Percentiles rank a stretch among this genome's conserved stretches.
These are phyloP conservation scores for Rana temporaria DNA, from an alignment of 2,113 vertebrate genomes.

Conservation along the genomic window DNA sequence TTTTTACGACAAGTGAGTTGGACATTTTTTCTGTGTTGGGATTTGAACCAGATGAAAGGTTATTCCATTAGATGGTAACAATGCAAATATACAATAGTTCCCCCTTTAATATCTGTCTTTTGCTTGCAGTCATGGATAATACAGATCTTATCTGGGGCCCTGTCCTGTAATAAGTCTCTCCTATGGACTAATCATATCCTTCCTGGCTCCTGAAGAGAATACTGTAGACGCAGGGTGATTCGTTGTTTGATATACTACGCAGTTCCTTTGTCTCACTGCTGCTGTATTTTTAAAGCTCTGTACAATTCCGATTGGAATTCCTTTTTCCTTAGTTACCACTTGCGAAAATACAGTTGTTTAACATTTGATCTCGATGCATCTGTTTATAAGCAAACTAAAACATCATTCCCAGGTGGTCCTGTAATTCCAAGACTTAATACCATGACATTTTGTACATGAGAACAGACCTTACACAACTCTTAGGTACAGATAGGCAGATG, in stretches of 20 bases:
- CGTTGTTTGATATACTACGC: conserved; percentile 39
- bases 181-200: conserved; percentile 52
- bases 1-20: too few species aligned
- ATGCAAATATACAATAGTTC: background rate
- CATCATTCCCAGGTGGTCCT: too few species aligned
- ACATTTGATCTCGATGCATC: too few species aligned
- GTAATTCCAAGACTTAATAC: too few species aligned
- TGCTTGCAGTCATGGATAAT: conserved; percentile 22
- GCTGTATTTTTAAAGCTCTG: conserved; percentile 22
- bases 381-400: too few species aligned
- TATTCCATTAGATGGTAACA: background rate
- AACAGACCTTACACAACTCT: too few species aligned
- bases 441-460: too few species aligned
- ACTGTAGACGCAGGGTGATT: conserved; percentile 38
- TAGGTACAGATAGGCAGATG: too few species aligned
- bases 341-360: too few species aligned
- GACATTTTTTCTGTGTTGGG: background rate
- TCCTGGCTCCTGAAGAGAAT: conserved; percentile 48
- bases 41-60: background rate
- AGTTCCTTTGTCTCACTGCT: conserved; percentile 21
- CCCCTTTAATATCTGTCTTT: conserved; percentile 5
- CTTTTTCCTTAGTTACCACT: background rate
- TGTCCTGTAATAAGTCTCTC: conserved; percentile 12
- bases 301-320: background rate
- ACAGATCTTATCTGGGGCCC: conserved; percentile 41